phyloP scores from a whole-genome alignment of 1,140 invertebrate genomes.

The Sesamia nonagrioides region DNA sequence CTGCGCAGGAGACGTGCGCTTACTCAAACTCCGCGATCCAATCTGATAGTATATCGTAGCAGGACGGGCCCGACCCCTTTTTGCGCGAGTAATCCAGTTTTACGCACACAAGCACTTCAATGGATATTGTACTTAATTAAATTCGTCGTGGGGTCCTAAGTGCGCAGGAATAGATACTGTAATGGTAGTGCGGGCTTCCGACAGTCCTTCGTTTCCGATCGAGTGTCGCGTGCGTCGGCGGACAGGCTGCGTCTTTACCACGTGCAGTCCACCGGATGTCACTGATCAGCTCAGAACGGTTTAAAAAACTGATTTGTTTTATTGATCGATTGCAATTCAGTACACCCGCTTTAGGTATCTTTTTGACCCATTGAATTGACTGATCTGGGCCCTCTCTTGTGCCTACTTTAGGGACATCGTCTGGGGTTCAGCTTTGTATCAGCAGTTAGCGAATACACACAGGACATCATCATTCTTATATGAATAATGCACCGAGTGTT shows the following conservation, averaged over 20 bases:
- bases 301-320: slow-evolving; percentile 40
- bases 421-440: not conserved
- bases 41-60: not conserved
- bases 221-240: slow-evolving; percentile 54
- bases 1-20: slow-evolving; percentile 61
- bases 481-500: too few species aligned
- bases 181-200: slow-evolving; percentile 63
- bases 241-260: slow-evolving; percentile 47
- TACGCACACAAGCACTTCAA: not conserved
- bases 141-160: not conserved
- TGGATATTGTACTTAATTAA: not conserved
- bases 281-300: slow-evolving; percentile 57
- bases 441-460: not conserved
- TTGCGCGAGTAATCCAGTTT: not conserved
- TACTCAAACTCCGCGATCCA: not conserved
- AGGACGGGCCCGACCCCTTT: not conserved
- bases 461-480: too few species aligned
- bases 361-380: slow-evolving; percentile 1
- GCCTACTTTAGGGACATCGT: not conserved
- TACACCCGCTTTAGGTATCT: not conserved
- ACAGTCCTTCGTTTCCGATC: slow-evolving; percentile 60
- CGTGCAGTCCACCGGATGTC: slow-evolving; percentile 65
- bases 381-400: not conserved
- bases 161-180: slow-evolving; percentile 20
- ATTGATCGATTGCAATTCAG: slow-evolving; percentile 35